phyloP scores from a whole-genome alignment of 2,888 invertebrate species.

The Sesamia inferens region DNA sequence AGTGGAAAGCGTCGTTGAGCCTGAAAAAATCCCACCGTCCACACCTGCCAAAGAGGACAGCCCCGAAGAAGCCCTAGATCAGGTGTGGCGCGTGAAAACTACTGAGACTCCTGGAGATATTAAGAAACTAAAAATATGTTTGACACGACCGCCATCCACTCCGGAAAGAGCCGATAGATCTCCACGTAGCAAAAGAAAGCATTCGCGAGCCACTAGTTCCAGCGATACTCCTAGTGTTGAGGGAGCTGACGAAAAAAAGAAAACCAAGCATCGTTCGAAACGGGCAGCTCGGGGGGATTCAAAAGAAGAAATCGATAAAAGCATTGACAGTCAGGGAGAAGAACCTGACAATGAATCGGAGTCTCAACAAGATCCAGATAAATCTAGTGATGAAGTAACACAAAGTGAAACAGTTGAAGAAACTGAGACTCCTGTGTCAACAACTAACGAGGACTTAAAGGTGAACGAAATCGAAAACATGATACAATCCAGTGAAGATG shows the following conservation, averaged over 20 bases:
- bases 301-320: constrained; percentile 80
- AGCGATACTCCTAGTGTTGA: constrained; percentile 86
- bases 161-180: constrained; percentile 88
- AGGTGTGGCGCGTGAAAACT: constrained; percentile 89
- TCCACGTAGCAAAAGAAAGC: constrained; percentile 88
- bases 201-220: constrained; percentile 86
- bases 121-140: constrained; percentile 91
- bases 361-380: constrained; percentile 56
- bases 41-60: constrained; percentile 78
- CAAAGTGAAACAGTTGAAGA: constrained; percentile 68
- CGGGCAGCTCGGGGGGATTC: constrained; percentile 79
- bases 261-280: constrained; percentile 81
- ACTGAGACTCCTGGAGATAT: constrained; percentile 87
- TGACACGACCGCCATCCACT: constrained; percentile 90
- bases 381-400: constrained; percentile 69
- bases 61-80: constrained; percentile 82
- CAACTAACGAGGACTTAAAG: constrained; percentile 78
- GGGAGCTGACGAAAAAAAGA: constrained; percentile 85
- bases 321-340: constrained; percentile 78
- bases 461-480: constrained; percentile 56
- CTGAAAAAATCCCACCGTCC: constrained; percentile 74
- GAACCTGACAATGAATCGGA: constrained; percentile 72
- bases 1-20: constrained; percentile 69
- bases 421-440: constrained; percentile 72
- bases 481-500: constrained; percentile 57